These are phyloP conservation scores for Trachelipus rathkii DNA, from an alignment of 1,140 invertebrate genomes.

Conservation along the genomic window DNA sequence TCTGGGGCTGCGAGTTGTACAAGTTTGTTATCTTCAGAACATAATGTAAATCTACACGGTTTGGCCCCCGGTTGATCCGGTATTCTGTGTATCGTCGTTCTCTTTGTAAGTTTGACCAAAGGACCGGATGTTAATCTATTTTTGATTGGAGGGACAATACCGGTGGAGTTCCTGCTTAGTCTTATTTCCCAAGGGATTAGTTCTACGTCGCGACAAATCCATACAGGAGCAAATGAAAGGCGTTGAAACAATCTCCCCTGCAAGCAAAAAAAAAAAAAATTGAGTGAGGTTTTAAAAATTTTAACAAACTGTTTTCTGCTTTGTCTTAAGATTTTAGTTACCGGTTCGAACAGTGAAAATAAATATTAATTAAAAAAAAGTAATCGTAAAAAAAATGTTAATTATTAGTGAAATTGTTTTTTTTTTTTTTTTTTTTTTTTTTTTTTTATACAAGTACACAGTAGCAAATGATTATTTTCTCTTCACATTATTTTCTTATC, in stretches of 20 bases:
- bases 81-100: conserved; percentile 37
- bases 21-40: conserved; percentile 36
- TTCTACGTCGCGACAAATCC: conserved; percentile 40
- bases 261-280: neutral
- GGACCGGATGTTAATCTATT: neutral
- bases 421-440: no score
- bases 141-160: neutral
- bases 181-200: conserved; percentile 36
- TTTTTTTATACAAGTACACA: no score
- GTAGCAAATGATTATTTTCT: no score
- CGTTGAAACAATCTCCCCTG: conserved; percentile 43
- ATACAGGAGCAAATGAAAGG: conserved; percentile 34
- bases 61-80: conserved; percentile 32
- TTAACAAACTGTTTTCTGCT: no score
- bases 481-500: no score
- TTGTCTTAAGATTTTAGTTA: no score
- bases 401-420: no score
- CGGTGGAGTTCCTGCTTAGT: neutral
- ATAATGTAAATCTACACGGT: conserved; percentile 36
- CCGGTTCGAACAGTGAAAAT: no score
- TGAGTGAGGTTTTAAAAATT: no score
- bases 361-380: no score
- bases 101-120: conserved; percentile 26
- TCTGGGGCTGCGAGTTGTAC: conserved; percentile 38
- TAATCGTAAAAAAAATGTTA: no score